A percentile compares a stretch with the other conserved stretches of the same genome.
Evolutionary conservation across 2,888 invertebrate species (phyloP).

Genomic region (Venustoraphidia nigricollis): DNA sequence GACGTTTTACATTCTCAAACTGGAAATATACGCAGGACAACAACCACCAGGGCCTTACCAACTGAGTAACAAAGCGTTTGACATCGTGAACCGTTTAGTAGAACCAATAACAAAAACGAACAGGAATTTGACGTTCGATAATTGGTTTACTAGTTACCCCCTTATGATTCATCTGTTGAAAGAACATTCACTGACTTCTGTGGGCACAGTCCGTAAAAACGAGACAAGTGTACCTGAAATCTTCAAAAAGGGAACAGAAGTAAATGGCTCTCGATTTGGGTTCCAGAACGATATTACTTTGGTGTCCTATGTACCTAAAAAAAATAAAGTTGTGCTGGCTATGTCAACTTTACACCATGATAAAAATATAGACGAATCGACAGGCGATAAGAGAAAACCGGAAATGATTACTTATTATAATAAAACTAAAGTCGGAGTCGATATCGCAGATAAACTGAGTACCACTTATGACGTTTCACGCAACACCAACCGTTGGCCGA

Average conservation of each 20-base stretch:
- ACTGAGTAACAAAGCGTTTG: slow-evolving; percentile 4
- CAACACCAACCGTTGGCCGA: slow-evolving; percentile 14
- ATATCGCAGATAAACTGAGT: slow-evolving; percentile 14
- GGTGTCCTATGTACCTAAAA: slow-evolving; percentile 9
- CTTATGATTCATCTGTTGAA: slow-evolving; percentile 8
- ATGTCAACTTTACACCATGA: slow-evolving; percentile 10
- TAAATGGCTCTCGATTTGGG: slow-evolving; percentile 2
- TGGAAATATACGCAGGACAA: slow-evolving; percentile 14
- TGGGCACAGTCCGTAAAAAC: slow-evolving; percentile 10
- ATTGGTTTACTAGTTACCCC: slow-evolving; percentile 13
- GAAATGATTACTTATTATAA: slow-evolving; percentile 12
- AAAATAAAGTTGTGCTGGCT: slow-evolving; percentile 7
- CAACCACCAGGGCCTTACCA: slow-evolving; percentile 13
- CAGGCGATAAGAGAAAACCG: slow-evolving; percentile 8
- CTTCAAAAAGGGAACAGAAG: neutral
- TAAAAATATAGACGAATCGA: slow-evolving; percentile 6
- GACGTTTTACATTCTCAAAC: slow-evolving; percentile 11
- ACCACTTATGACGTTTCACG: slow-evolving; percentile 11
- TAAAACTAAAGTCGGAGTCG: slow-evolving; percentile 14
- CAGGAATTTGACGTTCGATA: slow-evolving; percentile 15
- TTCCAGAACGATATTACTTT: slow-evolving; percentile 6
- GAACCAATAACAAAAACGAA: slow-evolving; percentile 10
- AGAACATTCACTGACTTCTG: slow-evolving; percentile 7
- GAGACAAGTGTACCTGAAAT: slow-evolving; percentile 6
- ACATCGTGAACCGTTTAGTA: slow-evolving; percentile 9